Base-by-base conservation (phyloP, 2,797 vertebrate species). In the Mormyrops boulengeri region DNA sequence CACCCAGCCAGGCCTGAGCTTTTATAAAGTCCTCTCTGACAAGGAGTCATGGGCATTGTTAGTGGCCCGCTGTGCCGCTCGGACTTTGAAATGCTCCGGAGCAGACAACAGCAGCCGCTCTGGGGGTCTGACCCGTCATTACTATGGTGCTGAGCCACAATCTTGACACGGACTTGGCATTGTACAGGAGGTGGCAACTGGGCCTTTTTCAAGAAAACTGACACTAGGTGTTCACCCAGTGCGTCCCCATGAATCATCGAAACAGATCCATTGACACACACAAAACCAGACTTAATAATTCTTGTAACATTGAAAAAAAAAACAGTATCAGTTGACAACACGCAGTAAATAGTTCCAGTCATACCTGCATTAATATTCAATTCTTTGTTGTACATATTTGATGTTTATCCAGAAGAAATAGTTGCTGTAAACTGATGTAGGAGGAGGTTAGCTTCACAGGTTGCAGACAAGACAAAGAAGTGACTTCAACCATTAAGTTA, bases 241-340 rank as follows among this genome's bases (percentile, higher is more conserved):
- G 38, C 14, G 6, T 80, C 73, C 73, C 73, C 38, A 80, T 80
- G 73, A 80, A 80, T 80, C 73, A 80, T 47, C 73, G 38, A 80
- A 80, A 80, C 73, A n/a, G 73, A 41, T 80, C 73, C 73, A 80
- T 47, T 80, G 30, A 73, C 73, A 80, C 73, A 80, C 73, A 44
- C 34, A 34, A 80, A 80, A 44, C 73, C 73, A 80, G 73, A 80
- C 38, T 80, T 80, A 80, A 80, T 80, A 80, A 80, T 80, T 80
- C 73, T 44, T n/a, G 73, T 80, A 17, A 80, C 73, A 47, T 8
- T 34, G 26, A 30, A 41, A 77, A 77, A 34, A 73, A 80, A 80
- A 47, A 80, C 73, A 47, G 73, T 80, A 80, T 80, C 73, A 80
- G 38, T 80, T 80, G 73, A 73, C 66, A 17, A 73, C 30, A 34